phyloP scores from a whole-genome alignment of 2,797 vertebrate genomes.

The Helostoma temminkii region DNA sequence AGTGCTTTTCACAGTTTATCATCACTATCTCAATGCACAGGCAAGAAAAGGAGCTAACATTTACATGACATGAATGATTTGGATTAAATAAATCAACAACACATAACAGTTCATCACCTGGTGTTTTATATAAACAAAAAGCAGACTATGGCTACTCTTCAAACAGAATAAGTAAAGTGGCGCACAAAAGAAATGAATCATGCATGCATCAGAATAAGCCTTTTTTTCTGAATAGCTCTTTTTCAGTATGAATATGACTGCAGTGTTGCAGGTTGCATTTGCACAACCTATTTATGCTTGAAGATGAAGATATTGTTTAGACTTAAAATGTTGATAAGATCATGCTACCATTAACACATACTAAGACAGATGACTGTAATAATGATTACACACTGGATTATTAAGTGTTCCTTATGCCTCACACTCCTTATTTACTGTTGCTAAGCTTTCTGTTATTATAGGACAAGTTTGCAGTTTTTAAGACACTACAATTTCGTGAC shows the following conservation, averaged over 20 bases:
- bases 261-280: no score
- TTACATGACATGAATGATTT: slow-evolving; percentile 11
- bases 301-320: background rate
- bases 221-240: background rate
- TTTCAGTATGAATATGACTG: no score
- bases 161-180: background rate
- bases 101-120: background rate
- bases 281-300: no score
- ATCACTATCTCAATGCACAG: slow-evolving; percentile 6
- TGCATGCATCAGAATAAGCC: background rate
- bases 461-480: background rate
- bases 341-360: background rate
- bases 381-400: background rate
- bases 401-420: background rate
- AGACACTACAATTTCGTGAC: no score
- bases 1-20: slow-evolving; percentile 14
- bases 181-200: background rate
- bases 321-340: background rate
- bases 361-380: background rate
- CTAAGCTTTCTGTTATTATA: background rate
- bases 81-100: background rate
- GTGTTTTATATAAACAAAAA: background rate
- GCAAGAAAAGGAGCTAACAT: background rate
- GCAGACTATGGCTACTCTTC: slow-evolving; percentile 1
- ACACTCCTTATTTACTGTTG: background rate